Conservation (phyloP, 64 coral and sea anemone species). For the Cladopsammia gracilis region DNA sequence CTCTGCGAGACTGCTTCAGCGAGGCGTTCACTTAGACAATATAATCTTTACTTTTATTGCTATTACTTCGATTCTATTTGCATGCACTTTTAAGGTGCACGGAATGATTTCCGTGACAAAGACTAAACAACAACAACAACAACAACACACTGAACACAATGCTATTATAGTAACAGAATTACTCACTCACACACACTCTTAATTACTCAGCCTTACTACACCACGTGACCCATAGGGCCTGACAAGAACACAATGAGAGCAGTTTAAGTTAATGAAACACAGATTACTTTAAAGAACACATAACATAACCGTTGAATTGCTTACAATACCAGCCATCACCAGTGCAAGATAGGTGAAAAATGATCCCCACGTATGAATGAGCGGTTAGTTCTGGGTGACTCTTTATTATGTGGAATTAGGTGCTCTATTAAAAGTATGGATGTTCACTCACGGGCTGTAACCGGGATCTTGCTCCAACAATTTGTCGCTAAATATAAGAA, state of each 20-base stretch:
- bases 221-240: too few relatives aligned
- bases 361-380: not conserved
- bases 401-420: constrained; percentile 4
- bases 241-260: not conserved
- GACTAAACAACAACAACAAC: not conserved
- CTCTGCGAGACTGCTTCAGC: too few relatives aligned
- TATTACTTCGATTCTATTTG: not conserved
- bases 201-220: too few relatives aligned
- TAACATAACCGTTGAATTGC: not conserved
- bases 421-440: constrained; percentile 37
- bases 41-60: too few relatives aligned
- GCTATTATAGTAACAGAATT: not conserved
- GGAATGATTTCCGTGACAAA: not conserved
- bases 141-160: not conserved
- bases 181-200: not conserved
- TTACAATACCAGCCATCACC: not conserved
- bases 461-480: constrained; percentile 40
- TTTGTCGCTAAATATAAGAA: constrained; percentile 43
- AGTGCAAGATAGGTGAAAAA: not conserved
- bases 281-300: not conserved
- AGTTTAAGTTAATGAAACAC: not conserved
- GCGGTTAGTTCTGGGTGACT: constrained; percentile 26
- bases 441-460: constrained; percentile 39
- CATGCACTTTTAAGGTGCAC: not conserved
- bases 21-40: too few relatives aligned